Evolutionary conservation across 2,888 invertebrate genomes (phyloP), one percentile per base, ranked within the genome.

Genomic region (Biston stratarius): DNA sequence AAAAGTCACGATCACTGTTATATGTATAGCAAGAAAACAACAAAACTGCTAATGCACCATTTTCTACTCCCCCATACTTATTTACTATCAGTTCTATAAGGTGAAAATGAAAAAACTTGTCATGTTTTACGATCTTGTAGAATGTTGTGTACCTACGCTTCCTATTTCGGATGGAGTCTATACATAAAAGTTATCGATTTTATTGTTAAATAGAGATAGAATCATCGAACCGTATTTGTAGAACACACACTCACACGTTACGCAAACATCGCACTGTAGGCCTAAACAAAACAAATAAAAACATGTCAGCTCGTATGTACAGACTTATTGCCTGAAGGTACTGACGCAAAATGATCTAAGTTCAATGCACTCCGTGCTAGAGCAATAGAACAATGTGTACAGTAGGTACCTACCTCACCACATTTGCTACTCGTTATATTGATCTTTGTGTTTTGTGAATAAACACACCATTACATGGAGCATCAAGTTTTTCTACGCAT

Each of bases 321-420:
- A 67, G 76, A 67, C 45, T 72, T 72, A 68, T 67, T 72, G 71
- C 69, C 70, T 47, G 67, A 42, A 73, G 73, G 65, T 69, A 71
- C 71, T 73, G 75, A 76, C 74, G 74, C 75, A 74, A 70, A 79
- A 79, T 75, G 76, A 76, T 76, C 75, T 70, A 75, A 77, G 81
- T 83, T 82, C 83, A 81, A 78, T 72, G 83, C 74, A 78, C 82
- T 70, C 73, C 58, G 69, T 71, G 64, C 71, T 60, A 61, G 72
- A 74, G 72, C 71, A 70, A 75, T 75, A 67, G 71, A 78, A 77
- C 77, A 78, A 75, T 74, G 72, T 63, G 47, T 66, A 60, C 47
- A 40, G 38, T 76, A 74, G 67, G 72, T 66, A 70, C 42, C 49
- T n/a, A 57, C 40, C 38, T 10, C 61, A 75, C 24, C 12, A 61